Conservation (phyloP, 2,888 invertebrate genomes). For the Dryococelus australis region DNA sequence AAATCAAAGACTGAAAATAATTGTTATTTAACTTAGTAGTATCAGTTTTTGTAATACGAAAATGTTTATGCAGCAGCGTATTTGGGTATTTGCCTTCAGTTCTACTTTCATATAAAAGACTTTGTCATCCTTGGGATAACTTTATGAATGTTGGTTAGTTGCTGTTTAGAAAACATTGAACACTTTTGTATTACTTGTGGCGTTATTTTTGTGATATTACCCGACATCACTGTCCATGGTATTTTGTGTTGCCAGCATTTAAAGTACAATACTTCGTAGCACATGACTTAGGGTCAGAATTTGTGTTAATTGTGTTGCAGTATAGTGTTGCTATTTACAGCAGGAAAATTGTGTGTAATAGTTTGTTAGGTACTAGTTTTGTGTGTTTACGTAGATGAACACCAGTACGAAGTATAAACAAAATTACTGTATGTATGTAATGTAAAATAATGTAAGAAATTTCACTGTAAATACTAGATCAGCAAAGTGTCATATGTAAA, state of each 20-base stretch:
- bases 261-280: not conserved
- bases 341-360: not conserved
- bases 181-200: not conserved
- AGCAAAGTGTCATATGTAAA: not conserved
- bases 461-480: not conserved
- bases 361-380: not conserved
- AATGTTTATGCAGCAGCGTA: not conserved
- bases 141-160: not conserved
- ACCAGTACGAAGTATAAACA: not conserved
- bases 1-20: not conserved
- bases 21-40: not conserved
- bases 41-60: not conserved
- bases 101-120: not conserved
- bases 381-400: constrained; percentile 1
- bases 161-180: not conserved
- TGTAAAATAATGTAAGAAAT: not conserved
- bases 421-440: not conserved
- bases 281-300: not conserved
- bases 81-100: not conserved
- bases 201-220: not conserved
- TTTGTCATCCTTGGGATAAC: not conserved
- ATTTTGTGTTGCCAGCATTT: not conserved
- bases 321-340: not conserved
- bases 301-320: not conserved
- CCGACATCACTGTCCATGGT: not conserved